Evolutionary conservation across 2,113 vertebrate genomes (phyloP), one percentile per base, ranked within the genome.

Genomic region (Procavia capensis): DNA sequence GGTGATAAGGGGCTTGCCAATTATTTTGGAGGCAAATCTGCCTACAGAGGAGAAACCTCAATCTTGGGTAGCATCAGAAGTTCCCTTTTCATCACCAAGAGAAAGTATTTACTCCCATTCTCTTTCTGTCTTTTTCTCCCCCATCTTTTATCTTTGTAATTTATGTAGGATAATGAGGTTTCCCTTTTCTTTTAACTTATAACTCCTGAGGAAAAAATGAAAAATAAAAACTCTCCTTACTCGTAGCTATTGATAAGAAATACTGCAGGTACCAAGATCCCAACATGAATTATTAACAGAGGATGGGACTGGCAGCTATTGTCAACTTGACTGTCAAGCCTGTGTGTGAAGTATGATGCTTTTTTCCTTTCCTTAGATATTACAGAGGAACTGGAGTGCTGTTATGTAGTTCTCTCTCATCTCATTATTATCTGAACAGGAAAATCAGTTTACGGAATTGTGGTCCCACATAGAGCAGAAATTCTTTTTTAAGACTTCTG

Each of bases 361-460:
- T 87, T 29, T 70, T 70, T 61, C 47, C 47, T 87, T 70, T 86
- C n/a, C 34, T 24, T 75, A 17, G 39, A 34, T 76, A 43, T 68
- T 50, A 76, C 19, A 90, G 64, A 85, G 78, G 85, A 76, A 47
- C 47, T 76, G 17, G 34, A 72, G 20, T 54, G 66, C 66, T 89
- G 2, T 93, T 94, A 39, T 84, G 61, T 13, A 85, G 27, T 63
- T 89, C 34, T 85, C 47, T 93, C 39, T 87, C 88, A 63, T 95
- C 9, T 80, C 25, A 92, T 80, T 91, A 82, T 43, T 95, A 88
- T 59, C 59, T 83, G 61, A 95, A 86, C 6, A 93, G 36, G 82
- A 88, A 95, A 96, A 54, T 91, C 36, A 78, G 88, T 88, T 92
- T 83, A 91, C 50, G 95, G 39, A 91, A 91, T 75, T 82, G 36